These are phyloP conservation scores for Crotalus tigris DNA, from an alignment of 2,113 vertebrate genomes.

Conservation along the genomic window DNA sequence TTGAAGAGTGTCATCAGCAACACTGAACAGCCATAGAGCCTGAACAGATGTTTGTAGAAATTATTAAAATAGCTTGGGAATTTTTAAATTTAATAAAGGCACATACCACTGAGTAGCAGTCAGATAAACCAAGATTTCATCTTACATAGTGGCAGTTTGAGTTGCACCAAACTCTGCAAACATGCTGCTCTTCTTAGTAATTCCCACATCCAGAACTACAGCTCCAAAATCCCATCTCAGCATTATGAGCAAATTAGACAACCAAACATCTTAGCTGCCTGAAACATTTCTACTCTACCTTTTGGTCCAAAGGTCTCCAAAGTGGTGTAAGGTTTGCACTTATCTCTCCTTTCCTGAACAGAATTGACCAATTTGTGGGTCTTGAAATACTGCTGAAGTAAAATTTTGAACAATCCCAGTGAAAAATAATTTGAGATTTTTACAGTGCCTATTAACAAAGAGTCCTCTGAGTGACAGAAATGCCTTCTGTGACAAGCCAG, in stretches of 20 bases:
- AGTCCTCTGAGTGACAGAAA: not conserved
- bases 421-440: not conserved
- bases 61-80: slow-evolving; percentile 25
- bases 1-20: slow-evolving; percentile 17
- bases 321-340: not conserved
- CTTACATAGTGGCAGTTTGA: not conserved
- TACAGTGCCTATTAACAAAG: not conserved
- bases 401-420: not conserved
- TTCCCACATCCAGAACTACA: not conserved
- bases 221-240: not conserved
- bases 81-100: slow-evolving; percentile 35
- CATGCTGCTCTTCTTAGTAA: not conserved
- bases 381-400: not conserved
- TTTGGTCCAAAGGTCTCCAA: not conserved
- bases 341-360: not conserved
- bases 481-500: not conserved
- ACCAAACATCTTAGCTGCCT: not conserved
- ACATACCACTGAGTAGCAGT: not conserved
- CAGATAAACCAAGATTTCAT: not conserved
- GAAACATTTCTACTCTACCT: not conserved
- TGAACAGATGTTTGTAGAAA: slow-evolving; percentile 12
- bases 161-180: not conserved
- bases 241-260: not conserved
- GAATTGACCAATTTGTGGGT: not conserved
- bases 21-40: slow-evolving; percentile 23